These are phyloP conservation scores for Dicyrtoma fusca DNA, from an alignment of 2,888 invertebrate species.

Conservation along the genomic window DNA sequence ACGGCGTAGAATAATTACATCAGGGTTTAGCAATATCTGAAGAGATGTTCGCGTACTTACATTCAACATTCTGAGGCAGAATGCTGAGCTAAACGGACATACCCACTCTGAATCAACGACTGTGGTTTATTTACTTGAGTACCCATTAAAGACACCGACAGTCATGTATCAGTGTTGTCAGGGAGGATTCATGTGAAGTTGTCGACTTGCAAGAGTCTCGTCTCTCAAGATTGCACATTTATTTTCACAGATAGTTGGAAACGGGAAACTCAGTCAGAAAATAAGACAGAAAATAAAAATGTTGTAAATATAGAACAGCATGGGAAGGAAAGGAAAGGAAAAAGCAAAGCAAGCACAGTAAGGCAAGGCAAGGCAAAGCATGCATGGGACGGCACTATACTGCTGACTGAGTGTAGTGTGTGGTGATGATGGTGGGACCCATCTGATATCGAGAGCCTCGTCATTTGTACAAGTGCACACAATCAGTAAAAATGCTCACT, in stretches of 20 bases:
- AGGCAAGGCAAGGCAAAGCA: too few species aligned
- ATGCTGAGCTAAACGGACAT: too few species aligned
- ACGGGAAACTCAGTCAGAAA: conserved; percentile 28
- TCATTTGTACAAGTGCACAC: too few species aligned
- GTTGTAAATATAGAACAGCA: conserved; percentile 22
- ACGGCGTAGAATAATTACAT: too few species aligned
- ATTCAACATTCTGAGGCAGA: neutral
- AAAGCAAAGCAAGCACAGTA: neutral
- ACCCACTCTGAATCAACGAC: conserved; percentile 22
- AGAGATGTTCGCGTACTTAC: neutral
- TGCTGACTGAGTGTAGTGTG: too few species aligned
- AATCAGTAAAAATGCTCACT: too few species aligned
- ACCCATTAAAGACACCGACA: conserved; percentile 41
- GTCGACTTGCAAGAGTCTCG: conserved; percentile 33
- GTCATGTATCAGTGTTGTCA: conserved; percentile 37
- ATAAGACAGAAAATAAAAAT: conserved; percentile 37
- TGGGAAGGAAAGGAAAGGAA: too few species aligned
- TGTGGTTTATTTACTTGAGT: conserved; percentile 37
- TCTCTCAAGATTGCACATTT: conserved; percentile 35
- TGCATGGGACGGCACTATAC: too few species aligned
- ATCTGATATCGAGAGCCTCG: too few species aligned
- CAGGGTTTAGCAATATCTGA: neutral
- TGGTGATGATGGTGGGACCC: too few species aligned
- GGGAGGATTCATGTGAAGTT: conserved; percentile 39
- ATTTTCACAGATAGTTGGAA: conserved; percentile 40